Evolutionary conservation across 1,140 invertebrate genomes (phyloP).

Genomic region (Trichomalopsis sarcophagae): DNA sequence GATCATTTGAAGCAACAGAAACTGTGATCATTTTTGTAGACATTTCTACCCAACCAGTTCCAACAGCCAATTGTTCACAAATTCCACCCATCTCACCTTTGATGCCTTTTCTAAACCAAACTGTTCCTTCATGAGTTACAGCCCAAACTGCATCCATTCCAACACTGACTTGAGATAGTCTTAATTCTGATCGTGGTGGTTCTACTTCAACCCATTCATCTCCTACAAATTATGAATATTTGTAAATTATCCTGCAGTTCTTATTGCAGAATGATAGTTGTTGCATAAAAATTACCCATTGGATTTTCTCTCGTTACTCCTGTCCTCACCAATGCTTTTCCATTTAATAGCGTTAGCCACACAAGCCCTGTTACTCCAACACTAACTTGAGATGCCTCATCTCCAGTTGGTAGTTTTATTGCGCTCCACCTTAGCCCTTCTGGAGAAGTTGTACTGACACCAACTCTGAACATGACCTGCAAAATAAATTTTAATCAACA

Average conservation of each 20-base stretch:
- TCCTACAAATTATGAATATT: constrained; percentile 69
- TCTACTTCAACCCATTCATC: constrained; percentile 89
- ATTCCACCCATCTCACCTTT: constrained; percentile 81
- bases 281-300: constrained; percentile 74
- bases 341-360: constrained; percentile 89
- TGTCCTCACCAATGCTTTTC: constrained; percentile 85
- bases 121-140: constrained; percentile 86
- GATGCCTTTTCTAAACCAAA: constrained; percentile 93
- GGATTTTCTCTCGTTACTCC: constrained; percentile 84
- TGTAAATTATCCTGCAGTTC: background rate
- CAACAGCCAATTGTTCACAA: constrained; percentile 83
- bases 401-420: constrained; percentile 82
- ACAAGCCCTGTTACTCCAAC: constrained; percentile 89
- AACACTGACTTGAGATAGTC: constrained; percentile 86
- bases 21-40: constrained; percentile 88
- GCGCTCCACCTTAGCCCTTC: constrained; percentile 90
- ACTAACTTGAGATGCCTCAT: constrained; percentile 89
- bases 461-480: constrained; percentile 88
- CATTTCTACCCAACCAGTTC: constrained; percentile 89
- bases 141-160: constrained; percentile 92
- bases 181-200: constrained; percentile 81
- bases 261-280: constrained; percentile 4
- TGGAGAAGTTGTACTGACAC: constrained; percentile 85
- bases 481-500: constrained; percentile 31
- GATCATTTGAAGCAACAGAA: constrained; percentile 90